Evolutionary conservation across 1,140 invertebrate genomes (phyloP).

Genomic region (Schlechtendalia chinensis): DNA sequence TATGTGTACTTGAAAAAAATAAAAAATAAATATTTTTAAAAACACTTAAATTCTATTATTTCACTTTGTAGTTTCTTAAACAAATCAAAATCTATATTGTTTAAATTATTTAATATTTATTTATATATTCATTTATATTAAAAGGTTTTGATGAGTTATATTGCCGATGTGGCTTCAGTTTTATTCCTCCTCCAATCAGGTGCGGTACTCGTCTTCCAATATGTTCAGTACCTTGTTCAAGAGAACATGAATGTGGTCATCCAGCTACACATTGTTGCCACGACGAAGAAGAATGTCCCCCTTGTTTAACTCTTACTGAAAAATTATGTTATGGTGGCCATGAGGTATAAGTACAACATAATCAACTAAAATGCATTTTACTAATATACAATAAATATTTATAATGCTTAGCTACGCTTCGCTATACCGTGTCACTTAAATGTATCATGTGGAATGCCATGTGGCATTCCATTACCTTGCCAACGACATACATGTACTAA

Average conservation of each 20-base stretch:
- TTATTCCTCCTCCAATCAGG: conserved; percentile 83
- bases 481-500: conserved; percentile 74
- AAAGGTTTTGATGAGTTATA: conserved; percentile 84
- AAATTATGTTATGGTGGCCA: conserved; percentile 88
- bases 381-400: not conserved
- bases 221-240: conserved; percentile 75
- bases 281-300: conserved; percentile 76
- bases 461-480: conserved; percentile 74
- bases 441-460: conserved; percentile 86
- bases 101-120: no score
- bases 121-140: conserved; percentile 41
- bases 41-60: no score
- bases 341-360: conserved; percentile 62
- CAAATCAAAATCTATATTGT: no score
- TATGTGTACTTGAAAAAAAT: no score
- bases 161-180: conserved; percentile 84
- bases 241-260: conserved; percentile 79
- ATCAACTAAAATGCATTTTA: not conserved
- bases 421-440: conserved; percentile 87
- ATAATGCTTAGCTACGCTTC: conserved; percentile 64
- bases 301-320: conserved; percentile 84
- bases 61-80: no score
- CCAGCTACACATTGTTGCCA: conserved; percentile 77
- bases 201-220: conserved; percentile 83
- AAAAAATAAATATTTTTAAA: no score